Evolutionary conservation across 2,113 vertebrate species (phyloP).

Genomic region (Azemiops feae): DNA sequence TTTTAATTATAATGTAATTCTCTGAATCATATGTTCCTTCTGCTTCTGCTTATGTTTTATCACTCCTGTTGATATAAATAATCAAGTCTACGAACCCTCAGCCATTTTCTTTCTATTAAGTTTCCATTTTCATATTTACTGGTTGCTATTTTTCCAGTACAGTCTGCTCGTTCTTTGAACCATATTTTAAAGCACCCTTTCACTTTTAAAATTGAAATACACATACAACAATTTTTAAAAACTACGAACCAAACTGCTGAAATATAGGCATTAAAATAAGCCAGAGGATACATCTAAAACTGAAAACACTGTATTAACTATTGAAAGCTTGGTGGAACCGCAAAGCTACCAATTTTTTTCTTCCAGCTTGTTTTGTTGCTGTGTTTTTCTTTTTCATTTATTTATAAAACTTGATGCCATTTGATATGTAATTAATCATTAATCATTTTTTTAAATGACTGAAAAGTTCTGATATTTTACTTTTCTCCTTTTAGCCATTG

Average conservation of each 20-base stretch:
- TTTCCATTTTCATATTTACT: neutral
- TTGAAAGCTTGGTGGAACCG: neutral
- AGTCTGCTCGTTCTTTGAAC: neutral
- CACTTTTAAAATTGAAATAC: neutral
- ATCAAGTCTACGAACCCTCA: neutral
- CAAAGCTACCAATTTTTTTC: neutral
- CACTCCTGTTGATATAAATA: neutral
- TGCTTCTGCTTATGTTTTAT: neutral
- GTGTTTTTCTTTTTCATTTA: neutral
- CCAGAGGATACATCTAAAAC: neutral
- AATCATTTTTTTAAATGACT: neutral
- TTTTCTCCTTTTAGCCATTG: neutral
- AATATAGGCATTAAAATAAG: neutral
- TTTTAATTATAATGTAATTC: neutral
- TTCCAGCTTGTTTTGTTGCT: neutral
- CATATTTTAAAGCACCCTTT: neutral
- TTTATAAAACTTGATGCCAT: neutral
- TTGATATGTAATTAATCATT: neutral
- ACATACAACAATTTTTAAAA: neutral
- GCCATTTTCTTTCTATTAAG: neutral
- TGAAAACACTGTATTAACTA: neutral
- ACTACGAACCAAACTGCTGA: neutral
- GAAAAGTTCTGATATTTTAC: neutral
- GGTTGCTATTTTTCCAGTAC: neutral
- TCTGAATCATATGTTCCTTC: neutral